These are phyloP conservation scores for Orthosia cruda DNA, from an alignment of 2,888 invertebrate species.

Conservation along the genomic window DNA sequence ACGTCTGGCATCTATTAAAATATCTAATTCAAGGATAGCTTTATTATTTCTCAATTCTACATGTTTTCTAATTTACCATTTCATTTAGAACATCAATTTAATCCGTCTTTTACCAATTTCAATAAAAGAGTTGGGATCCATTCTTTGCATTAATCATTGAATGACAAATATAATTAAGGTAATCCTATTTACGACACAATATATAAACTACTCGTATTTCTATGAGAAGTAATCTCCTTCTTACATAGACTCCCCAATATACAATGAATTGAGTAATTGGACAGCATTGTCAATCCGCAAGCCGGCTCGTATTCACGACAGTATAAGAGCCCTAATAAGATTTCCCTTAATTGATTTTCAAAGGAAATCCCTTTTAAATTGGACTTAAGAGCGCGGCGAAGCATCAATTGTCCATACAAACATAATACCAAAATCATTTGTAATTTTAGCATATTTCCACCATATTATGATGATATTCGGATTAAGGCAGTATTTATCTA, in stretches of 20 bases:
- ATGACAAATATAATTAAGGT: constrained; percentile 50
- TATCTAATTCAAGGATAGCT: not conserved
- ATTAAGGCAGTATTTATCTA: no score
- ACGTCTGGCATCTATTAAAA: no score
- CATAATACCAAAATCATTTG: no score
- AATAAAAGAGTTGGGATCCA: constrained; percentile 19
- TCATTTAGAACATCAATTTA: constrained; percentile 1
- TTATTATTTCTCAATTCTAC: not conserved
- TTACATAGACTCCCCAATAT: constrained; percentile 40
- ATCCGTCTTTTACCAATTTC: not conserved
- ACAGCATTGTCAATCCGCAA: constrained; percentile 60
- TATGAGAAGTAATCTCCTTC: constrained; percentile 54
- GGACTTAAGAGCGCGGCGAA: no score
- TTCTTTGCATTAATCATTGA: constrained; percentile 44
- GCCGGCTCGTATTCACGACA: constrained; percentile 61
- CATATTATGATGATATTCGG: no score
- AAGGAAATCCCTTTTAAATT: constrained; percentile 70
- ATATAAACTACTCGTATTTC: constrained; percentile 57
- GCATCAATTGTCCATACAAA: no score
- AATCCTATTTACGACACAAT: constrained; percentile 43
- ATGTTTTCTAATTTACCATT: not conserved
- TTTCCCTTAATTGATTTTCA: constrained; percentile 72
- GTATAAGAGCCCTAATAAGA: constrained; percentile 67
- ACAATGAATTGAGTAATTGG: constrained; percentile 62
- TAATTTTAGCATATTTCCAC: no score